Evolutionary conservation across 2,888 invertebrate genomes (phyloP).

Genomic region (Lapara coniferarum): DNA sequence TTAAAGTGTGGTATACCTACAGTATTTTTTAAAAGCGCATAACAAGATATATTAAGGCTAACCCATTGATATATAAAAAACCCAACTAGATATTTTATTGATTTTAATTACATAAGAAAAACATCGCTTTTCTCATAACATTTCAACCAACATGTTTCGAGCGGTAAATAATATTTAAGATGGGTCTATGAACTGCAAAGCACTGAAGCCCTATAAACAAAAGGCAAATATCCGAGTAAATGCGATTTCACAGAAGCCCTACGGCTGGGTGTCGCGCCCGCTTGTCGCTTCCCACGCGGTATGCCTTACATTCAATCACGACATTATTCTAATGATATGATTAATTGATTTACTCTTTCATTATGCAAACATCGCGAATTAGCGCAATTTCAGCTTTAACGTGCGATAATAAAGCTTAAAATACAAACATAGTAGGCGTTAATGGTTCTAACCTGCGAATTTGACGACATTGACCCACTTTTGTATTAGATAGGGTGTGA

Average conservation of each 20-base stretch:
- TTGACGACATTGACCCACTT: slow-evolving; percentile 28
- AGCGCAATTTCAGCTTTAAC: slow-evolving; percentile 3
- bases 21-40: too few relatives aligned
- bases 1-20: too few relatives aligned
- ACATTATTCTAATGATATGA: slow-evolving; percentile 51
- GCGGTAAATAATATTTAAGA: not conserved
- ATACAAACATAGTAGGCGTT: not conserved
- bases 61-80: too few relatives aligned
- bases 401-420: not conserved
- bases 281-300: slow-evolving; percentile 45
- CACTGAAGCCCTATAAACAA: not conserved
- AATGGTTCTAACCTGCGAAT: slow-evolving; percentile 17
- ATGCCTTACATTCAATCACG: slow-evolving; percentile 43
- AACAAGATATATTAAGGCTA: too few relatives aligned
- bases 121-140: too few relatives aligned
- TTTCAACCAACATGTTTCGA: not conserved
- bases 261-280: slow-evolving; percentile 21
- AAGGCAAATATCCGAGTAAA: slow-evolving; percentile 16
- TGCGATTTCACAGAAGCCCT: slow-evolving; percentile 33
- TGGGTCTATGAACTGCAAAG: not conserved
- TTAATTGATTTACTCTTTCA: slow-evolving; percentile 48
- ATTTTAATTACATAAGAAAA: too few relatives aligned
- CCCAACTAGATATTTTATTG: too few relatives aligned
- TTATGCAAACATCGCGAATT: slow-evolving; percentile 6
- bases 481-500: slow-evolving; percentile 15